Base-by-base conservation (phyloP, 2,797 vertebrate genomes). In the Sarcophilus harrisii region DNA sequence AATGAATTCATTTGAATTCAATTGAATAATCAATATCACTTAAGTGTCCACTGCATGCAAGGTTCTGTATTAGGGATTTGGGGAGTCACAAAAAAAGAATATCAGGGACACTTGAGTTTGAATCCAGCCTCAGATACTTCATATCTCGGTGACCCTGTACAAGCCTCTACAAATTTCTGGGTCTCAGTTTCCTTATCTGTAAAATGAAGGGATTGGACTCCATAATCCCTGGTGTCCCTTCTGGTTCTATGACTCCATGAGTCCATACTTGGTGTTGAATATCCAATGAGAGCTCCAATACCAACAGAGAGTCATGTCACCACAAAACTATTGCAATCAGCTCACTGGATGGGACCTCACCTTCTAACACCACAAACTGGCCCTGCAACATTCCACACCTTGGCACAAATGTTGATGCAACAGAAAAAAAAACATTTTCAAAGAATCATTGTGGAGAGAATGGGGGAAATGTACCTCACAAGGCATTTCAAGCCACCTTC, bases 361-460 rank as follows among this genome's bases (percentile, higher is more conserved):
- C 96, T 94, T 95, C 92, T 97, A 90, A 95, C 92, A 94, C 57
- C 94, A 96, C 96, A 92, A 95, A 97, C 96, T 96, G 95, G 94
- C 96, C 97, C 95, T 97, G 93, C 92, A 94, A 91, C 92, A 94
- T 98, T 98, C 97, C 95, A 24, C 93, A 95, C 97, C 97, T 97
- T 97, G 96, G 92, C 95, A 93, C 92, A 97, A 95, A 94, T 94
- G 90, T 96, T 38, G 27, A 94, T 89, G 45, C 14, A 94, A 95
- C 59, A 54, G 93, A 98, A 98, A 98, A 95, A 52, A 52, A 52
- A 52, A 28, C 95, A 92, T 97, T 98, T 98, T 97, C 95, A 97
- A 98, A 98, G 57, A 97, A 96, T 96, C 97, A 96, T 95, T 49
- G 91, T 90, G 92, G 90, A 96, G 97, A 90, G 94, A 97, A 98